Evolutionary conservation across 2,113 vertebrate genomes (phyloP).

Genomic region (Coryphaenoides rupestris): DNA sequence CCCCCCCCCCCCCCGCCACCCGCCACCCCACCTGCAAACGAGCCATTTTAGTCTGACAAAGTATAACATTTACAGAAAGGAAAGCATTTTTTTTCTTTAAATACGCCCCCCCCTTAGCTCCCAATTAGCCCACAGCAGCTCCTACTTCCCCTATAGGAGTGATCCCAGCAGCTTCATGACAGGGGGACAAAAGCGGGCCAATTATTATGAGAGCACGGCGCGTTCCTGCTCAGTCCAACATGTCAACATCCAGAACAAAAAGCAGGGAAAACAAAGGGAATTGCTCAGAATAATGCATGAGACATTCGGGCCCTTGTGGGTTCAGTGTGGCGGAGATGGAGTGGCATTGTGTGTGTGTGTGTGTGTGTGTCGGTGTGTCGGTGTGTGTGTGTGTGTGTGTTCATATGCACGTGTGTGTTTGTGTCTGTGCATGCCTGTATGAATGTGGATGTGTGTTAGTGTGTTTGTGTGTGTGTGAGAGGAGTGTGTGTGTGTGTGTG

Average conservation of each 20-base stretch:
- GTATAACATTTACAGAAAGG: too few relatives aligned
- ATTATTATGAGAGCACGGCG: slow-evolving; percentile 65
- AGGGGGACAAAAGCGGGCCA: slow-evolving; percentile 64
- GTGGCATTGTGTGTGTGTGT: slow-evolving; percentile 8
- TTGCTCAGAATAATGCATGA: slow-evolving; percentile 72
- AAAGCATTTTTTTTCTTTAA: too few relatives aligned
- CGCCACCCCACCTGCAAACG: too few relatives aligned
- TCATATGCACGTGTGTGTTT: not conserved
- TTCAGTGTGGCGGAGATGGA: slow-evolving; percentile 24
- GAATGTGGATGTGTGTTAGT: slow-evolving; percentile 2
- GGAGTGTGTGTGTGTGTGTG: too few relatives aligned
- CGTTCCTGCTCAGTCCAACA: slow-evolving; percentile 60
- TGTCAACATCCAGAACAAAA: slow-evolving; percentile 66
- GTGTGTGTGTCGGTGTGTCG: slow-evolving; percentile 8
- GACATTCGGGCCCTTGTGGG: slow-evolving; percentile 64
- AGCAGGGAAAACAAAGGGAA: slow-evolving; percentile 66
- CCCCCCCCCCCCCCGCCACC: not conserved
- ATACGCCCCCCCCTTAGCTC: slow-evolving; percentile 6
- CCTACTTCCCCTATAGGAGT: slow-evolving; percentile 51
- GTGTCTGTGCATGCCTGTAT: not conserved
- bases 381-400: not conserved
- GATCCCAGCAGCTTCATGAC: slow-evolving; percentile 62
- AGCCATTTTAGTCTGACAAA: too few relatives aligned
- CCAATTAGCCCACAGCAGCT: slow-evolving; percentile 57
- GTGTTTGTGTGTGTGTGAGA: not conserved